These are phyloP conservation scores for Meloidogyne chitwoodi DNA, from an alignment of 1,140 invertebrate species.

Conservation along the genomic window DNA sequence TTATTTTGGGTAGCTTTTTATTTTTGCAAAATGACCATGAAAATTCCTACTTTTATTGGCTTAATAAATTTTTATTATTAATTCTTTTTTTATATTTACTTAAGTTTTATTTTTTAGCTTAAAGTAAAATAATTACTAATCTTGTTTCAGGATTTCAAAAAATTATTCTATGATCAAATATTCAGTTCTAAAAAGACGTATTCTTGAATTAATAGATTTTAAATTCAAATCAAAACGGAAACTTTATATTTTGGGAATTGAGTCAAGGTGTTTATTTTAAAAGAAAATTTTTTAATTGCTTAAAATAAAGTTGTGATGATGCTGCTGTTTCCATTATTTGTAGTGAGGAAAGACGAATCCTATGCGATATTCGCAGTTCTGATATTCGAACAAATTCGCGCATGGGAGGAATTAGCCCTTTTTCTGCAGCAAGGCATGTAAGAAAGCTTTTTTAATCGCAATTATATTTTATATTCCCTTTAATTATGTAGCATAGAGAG, in stretches of 20 bases:
- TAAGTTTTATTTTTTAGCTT: no score
- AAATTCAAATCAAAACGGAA: background rate
- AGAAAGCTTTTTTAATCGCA: background rate
- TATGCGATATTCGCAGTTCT: slow-evolving; percentile 6
- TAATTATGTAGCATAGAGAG: slow-evolving; percentile 3
- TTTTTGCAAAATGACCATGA: no score
- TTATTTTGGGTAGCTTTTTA: no score
- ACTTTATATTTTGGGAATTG: slow-evolving; percentile 14
- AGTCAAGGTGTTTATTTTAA: slow-evolving; percentile 2
- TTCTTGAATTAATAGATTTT: background rate
- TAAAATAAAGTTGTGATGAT: slow-evolving; percentile 11
- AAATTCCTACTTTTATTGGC: no score
- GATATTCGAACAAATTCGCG: background rate
- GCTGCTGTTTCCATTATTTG: slow-evolving; percentile 14
- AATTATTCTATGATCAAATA: background rate
- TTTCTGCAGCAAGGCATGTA: slow-evolving; percentile 7
- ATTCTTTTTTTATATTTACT: background rate
- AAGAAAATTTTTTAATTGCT: background rate
- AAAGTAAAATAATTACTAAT: background rate
- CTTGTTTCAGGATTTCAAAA: background rate
- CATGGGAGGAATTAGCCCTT: slow-evolving; percentile 1
- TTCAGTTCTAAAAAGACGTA: background rate
- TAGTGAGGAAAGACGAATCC: background rate
- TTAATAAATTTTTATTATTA: background rate
- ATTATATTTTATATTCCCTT: background rate